phyloP scores from a whole-genome alignment of 2,113 vertebrate species.

The Mobula birostris region DNA sequence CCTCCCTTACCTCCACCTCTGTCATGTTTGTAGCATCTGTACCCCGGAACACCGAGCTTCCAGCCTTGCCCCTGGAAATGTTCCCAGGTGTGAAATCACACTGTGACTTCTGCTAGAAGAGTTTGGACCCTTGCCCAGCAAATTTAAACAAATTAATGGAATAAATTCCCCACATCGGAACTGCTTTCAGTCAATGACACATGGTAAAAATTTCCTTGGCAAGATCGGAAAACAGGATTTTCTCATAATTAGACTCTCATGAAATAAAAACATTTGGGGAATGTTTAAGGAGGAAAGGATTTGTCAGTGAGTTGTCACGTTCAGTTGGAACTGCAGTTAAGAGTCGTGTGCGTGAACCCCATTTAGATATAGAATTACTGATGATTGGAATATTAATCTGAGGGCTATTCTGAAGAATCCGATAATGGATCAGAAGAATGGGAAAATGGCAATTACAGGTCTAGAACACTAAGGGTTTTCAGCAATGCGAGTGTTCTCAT shows the following conservation, averaged over 20 bases:
- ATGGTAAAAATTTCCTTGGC: constrained; percentile 4
- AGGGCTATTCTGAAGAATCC: neutral
- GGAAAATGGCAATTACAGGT: neutral
- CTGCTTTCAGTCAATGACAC: constrained; percentile 16
- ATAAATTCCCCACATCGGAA: neutral
- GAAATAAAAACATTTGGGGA: constrained; percentile 27
- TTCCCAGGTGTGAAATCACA: too few species aligned
- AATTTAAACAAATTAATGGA: neutral
- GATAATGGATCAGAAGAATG: neutral
- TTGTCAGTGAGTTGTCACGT: constrained; percentile 19
- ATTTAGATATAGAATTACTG: constrained; percentile 35
- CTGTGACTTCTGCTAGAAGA: too few species aligned
- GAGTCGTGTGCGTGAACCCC: neutral
- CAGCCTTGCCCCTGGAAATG: too few species aligned
- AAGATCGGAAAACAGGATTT: constrained; percentile 2
- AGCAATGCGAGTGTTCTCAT: too few species aligned
- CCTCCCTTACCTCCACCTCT: too few species aligned
- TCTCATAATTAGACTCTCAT: neutral
- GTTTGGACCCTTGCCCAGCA: neutral
- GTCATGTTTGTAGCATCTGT: too few species aligned
- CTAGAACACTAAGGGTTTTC: neutral
- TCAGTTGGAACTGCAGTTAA: neutral
- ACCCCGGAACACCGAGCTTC: too few species aligned
- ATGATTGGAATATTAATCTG: neutral
- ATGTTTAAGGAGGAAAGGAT: constrained; percentile 27